These are phyloP conservation scores for Uloborus plumipes DNA, from an alignment of 2,888 invertebrate species.

Conservation along the genomic window DNA sequence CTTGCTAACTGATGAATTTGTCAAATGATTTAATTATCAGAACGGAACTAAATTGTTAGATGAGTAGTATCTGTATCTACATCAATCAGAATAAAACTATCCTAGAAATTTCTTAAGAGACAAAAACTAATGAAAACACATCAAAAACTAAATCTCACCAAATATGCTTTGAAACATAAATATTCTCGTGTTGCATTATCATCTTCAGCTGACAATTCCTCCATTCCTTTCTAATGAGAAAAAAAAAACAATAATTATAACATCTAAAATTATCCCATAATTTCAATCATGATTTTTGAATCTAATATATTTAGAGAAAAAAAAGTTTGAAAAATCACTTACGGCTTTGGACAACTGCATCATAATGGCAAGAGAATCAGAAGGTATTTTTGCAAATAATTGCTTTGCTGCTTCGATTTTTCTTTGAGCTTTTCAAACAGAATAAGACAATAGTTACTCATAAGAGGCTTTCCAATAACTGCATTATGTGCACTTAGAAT, in stretches of 20 bases:
- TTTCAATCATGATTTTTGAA: too few species aligned
- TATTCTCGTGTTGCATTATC: conserved; percentile 82
- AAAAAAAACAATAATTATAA: background rate
- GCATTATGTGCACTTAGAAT: too few species aligned
- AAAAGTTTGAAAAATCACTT: conserved; percentile 4
- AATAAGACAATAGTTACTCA: conserved; percentile 3
- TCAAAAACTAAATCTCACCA: conserved; percentile 72
- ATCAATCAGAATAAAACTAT: too few species aligned
- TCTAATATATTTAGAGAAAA: too few species aligned
- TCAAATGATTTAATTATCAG: too few species aligned
- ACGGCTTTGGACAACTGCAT: conserved; percentile 70
- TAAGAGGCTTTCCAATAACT: too few species aligned
- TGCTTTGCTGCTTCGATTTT: conserved; percentile 87
- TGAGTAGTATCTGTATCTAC: too few species aligned
- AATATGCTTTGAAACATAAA: conserved; percentile 87
- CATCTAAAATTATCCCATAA: too few species aligned
- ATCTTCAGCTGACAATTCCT: conserved; percentile 73
- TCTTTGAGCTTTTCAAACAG: conserved; percentile 75
- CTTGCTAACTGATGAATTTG: too few species aligned
- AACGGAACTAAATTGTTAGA: too few species aligned
- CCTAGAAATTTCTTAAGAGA: too few species aligned
- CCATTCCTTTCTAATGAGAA: conserved; percentile 70
- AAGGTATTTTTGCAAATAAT: conserved; percentile 81
- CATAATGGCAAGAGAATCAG: conserved; percentile 77
- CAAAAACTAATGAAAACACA: too few species aligned